Evolutionary conservation across 2,113 vertebrate species (phyloP), one percentile per base, ranked within the genome.

Genomic region (Cephalopterus ornatus): DNA sequence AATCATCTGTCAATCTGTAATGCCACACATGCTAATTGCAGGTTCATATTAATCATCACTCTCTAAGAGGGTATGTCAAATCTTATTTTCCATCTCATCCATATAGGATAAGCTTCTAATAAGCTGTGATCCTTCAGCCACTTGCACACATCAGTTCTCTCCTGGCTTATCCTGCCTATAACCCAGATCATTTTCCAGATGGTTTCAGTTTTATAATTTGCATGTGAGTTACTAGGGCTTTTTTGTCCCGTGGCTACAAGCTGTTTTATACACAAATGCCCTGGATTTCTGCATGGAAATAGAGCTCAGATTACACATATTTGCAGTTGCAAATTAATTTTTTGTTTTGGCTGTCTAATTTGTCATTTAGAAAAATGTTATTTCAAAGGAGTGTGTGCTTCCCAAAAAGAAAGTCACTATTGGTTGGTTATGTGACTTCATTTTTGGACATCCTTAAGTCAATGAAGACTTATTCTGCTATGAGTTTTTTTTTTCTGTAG

Each of bases 71-170:
- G 76, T 67, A 56, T 90, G 92, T 90, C 90, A 94, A 63, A 71
- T 94, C 93, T 92, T 88, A 46, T 94, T 95, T 93, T 95, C 91
- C 73, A 81, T 87, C 70, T 80, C 56, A 93, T 93, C 70, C 46
- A 35, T 65, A 68, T 7, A 46, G 89, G 76, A 92, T 97, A 91
- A 93, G 80, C 80, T 75, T 73, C 88, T 96, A 78, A 94, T 63
- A 72, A 93, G 67, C 68, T 80, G 33, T 86, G 82, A 92, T 96
- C 79, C 65, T 81, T 73, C 52, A 86, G 75, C 79, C 63, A 37
- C 55, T 80, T 90, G 55, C 72, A 83, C 63, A 47, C 61, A 80
- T 35, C 5, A 28, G 46, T 75, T 85, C 42, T 88, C 32, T 92
- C 72, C 37, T 74, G 59, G 24, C 30, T 77, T 92, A 85, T 61